Conservation (phyloP, 2,113 vertebrate species). For the Lepus timidus region DNA sequence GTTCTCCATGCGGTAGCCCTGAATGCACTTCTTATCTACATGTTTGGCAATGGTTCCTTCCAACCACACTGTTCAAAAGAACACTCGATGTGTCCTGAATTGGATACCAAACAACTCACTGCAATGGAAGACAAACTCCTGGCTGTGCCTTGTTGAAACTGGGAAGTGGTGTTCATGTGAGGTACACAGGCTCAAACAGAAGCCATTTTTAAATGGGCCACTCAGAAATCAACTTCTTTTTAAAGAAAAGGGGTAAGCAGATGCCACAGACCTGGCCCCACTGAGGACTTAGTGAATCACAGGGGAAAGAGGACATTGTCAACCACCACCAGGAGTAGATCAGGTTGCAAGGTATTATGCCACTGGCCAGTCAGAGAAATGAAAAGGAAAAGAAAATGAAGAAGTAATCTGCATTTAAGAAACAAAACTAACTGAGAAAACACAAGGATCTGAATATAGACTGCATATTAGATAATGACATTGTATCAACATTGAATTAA, state of each 20-base stretch:
- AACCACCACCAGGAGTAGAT: no score
- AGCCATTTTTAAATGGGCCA: background rate
- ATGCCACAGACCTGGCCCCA: background rate
- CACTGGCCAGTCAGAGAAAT: no score
- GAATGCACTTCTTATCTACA: background rate
- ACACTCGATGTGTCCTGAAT: slow-evolving; percentile 17
- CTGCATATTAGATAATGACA: no score
- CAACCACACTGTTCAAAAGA: slow-evolving; percentile 21
- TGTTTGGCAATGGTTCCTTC: slow-evolving; percentile 18
- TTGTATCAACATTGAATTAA: no score
- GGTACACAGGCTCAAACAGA: background rate
- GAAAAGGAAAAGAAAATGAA: no score
- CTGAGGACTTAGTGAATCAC: background rate
- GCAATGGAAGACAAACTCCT: background rate
- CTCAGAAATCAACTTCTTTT: slow-evolving; percentile 3
- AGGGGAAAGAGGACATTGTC: no score
- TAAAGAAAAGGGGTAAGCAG: background rate
- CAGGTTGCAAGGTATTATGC: no score
- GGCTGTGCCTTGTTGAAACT: background rate
- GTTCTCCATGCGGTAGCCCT: no score
- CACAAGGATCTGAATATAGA: no score
- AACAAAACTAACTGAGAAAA: no score
- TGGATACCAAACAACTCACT: slow-evolving; percentile 22
- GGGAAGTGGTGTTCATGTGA: background rate
- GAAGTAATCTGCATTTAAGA: no score